Base-by-base conservation (phyloP, 2,113 vertebrate species). In the Osmerus mordax region DNA sequence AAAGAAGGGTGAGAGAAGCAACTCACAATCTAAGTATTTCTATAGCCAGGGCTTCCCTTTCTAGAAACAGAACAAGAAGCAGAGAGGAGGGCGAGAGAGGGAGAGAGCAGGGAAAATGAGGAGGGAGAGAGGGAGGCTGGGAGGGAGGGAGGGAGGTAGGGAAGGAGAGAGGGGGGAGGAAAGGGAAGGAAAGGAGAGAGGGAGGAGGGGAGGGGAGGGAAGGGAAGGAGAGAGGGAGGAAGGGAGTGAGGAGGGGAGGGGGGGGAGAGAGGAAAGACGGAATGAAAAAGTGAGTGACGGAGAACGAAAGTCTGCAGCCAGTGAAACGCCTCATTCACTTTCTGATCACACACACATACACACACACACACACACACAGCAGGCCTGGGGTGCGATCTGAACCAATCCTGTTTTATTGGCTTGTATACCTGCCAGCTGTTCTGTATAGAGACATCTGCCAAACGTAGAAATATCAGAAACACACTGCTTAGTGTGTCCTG, bases 291-390 rank as follows among this genome's bases (percentile, higher is more conserved):
- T 53, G 47, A 79, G 36, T 47, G 41, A 47, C 41, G 2, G 41
- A 12, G 9, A 47, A 47, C 1, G 41, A 9, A 47, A 47, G 12
- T 18, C 29, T 70, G 81, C 68, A 78, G 75, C 75, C 80, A 63
- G 81, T 83, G 82, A 89, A 90, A 91, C 71, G 84, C 84, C 86
- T 91, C 88, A 90, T 89, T 92, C 88, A 84, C 86, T 90, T 79
- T 79, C 86, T 87, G 89, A 89, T 89, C 89, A 88, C 86, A 85
- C 78, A 78, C 77, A 56, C 36, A 18, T 80, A 74, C 71, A 78
- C 79, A 73, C 82, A 25, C 65, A 25, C 41, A 53, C 65, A 53
- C 3, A 53, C 3, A 36, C 28, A 65, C 74, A 70, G 51, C 78
- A 80, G 70, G 77, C 83, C 72, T 69, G 41, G 76, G 58, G 77